These are phyloP conservation scores for Melieria crassipennis DNA, from an alignment of 2,888 invertebrate species.

Conservation along the genomic window DNA sequence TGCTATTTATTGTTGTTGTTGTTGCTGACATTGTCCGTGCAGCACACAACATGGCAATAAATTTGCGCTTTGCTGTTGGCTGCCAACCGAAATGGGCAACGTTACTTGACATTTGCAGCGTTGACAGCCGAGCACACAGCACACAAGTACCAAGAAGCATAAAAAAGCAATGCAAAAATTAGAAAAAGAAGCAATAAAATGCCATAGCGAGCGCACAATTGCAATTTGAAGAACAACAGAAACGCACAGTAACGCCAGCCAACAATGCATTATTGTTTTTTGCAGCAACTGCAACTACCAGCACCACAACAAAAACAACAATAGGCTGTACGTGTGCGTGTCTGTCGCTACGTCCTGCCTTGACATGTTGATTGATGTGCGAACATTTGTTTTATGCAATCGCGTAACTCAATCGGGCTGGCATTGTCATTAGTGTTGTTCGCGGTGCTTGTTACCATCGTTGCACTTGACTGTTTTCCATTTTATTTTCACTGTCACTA, in stretches of 20 bases:
- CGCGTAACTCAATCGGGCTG: constrained; percentile 21
- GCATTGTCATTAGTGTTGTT: too few species aligned
- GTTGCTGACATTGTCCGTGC: constrained; percentile 13
- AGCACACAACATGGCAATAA: constrained; percentile 20
- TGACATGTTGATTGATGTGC: constrained; percentile 46
- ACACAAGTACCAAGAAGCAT: background rate
- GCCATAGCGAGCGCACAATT: too few species aligned
- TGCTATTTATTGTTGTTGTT: background rate
- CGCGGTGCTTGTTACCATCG: too few species aligned
- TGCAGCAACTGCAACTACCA: constrained; percentile 10
- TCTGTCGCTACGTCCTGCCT: constrained; percentile 12
- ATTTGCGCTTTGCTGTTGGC: constrained; percentile 13
- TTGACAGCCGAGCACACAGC: constrained; percentile 4
- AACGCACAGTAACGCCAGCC: too few species aligned
- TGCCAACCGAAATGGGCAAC: too few species aligned
- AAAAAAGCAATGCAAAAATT: background rate
- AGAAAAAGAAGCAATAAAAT: background rate
- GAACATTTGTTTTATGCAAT: constrained; percentile 42
- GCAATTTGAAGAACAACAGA: too few species aligned
- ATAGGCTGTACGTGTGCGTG: background rate
- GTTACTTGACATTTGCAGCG: too few species aligned
- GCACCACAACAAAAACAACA: background rate
- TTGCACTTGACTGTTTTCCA: too few species aligned
- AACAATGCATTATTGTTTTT: background rate
- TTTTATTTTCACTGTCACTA: too few species aligned